Evolutionary conservation across 2,888 invertebrate genomes (phyloP), one percentile per base, ranked within the genome.

Genomic region (Spisula subtruncata): DNA sequence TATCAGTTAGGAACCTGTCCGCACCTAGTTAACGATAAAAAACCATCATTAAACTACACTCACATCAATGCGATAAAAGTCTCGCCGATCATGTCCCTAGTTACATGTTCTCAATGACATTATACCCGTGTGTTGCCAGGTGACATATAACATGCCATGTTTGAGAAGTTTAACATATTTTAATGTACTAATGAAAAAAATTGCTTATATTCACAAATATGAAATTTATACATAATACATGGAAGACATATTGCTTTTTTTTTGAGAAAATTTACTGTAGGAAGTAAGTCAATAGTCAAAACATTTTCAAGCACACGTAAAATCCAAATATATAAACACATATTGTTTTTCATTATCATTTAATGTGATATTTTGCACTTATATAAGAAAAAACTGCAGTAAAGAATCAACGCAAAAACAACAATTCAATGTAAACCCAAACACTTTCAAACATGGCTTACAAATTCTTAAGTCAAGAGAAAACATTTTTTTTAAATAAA

Each of bases 1-100:
- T 97, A 93, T 97, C 97, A 79, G 96, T 96, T 92, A 97, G 92
- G 93, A 97, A 97, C 80, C 97, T 96, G 86, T 97, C 97, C 54
- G 94, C 93, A 81, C 96, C 96, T 96, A 92, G n/a, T n/a, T 8
- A 66, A 66, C 25, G n/a, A 66, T 25, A n/a, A 66, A 66, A 75
- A 75, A 0, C 32, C 75, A 32, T 14, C 35, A 35, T 75, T 75
- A 75, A 32, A 8, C 75, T 14, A 71, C n/a, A 18, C n/a, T 75
- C 32, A 32, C 29, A 75, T 32, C 75, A 75, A 32, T 75, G 32
- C 5, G 32, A 14, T 18, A 75, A 32, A 75, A 0, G 35, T 0
- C 32, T 35, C 35, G 0, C 35, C 25, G 8, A 25, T 12, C 25
- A 2, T n/a, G 20, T 66, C 25, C n/a, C 8, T 5, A 66, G 60